These are phyloP conservation scores for Holothuria scabra DNA, from an alignment of 53 echinoderm and acorn worm genomes.

Conservation along the genomic window DNA sequence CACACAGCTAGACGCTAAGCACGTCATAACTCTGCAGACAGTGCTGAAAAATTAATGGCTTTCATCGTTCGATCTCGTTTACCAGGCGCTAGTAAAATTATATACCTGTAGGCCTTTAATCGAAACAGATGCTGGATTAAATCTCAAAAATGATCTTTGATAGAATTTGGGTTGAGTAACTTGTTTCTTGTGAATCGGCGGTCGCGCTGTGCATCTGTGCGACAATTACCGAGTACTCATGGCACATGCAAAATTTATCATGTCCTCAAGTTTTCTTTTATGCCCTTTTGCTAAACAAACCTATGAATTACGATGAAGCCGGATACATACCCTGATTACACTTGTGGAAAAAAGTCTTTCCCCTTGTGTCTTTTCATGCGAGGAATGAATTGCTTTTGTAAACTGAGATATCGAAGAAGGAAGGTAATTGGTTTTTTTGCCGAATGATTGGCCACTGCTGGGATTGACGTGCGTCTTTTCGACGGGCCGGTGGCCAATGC, in stretches of 20 bases:
- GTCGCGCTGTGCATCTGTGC: constrained; percentile 54
- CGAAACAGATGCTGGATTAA: constrained; percentile 57
- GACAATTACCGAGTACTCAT: constrained; percentile 38
- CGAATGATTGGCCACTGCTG: constrained; percentile 34
- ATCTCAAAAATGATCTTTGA: constrained; percentile 52
- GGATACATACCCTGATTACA: constrained; percentile 42
- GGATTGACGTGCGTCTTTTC: constrained; percentile 49
- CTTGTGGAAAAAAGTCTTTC: constrained; percentile 40
- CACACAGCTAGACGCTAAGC: constrained; percentile 38
- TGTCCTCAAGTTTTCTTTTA: constrained; percentile 44
- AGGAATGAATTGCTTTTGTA: constrained; percentile 94
- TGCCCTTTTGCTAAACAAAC: constrained; percentile 46
- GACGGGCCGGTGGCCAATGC: constrained; percentile 36
- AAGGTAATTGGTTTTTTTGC: constrained; percentile 72
- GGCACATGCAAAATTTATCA: constrained; percentile 57
- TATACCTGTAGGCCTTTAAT: constrained; percentile 53
- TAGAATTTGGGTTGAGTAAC: constrained; percentile 45
- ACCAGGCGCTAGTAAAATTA: constrained; percentile 56
- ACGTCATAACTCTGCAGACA: constrained; percentile 55
- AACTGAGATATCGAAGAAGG: constrained; percentile 75
- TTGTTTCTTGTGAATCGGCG: constrained; percentile 27
- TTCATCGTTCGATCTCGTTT: constrained; percentile 35
- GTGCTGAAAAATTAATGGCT: constrained; percentile 53
- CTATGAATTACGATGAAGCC: constrained; percentile 54
- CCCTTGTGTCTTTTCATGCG: constrained; percentile 56